Evolutionary conservation across 30 jellyfish, hydroid and myxozoan species (phyloP), one percentile per base, ranked within the genome.

Genomic region (Chrysaora quinquecirrha): DNA sequence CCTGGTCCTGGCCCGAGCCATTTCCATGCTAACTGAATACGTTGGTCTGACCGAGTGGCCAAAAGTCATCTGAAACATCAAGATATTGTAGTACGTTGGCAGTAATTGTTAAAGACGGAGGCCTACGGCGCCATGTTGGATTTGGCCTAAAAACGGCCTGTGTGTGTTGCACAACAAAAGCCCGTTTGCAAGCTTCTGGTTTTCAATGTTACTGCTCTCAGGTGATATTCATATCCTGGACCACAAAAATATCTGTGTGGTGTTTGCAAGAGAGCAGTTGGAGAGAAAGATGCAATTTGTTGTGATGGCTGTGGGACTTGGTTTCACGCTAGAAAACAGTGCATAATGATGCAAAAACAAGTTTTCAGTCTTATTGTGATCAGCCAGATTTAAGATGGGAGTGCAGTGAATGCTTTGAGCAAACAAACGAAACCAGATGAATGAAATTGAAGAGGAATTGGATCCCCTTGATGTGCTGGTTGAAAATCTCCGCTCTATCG

Each of bases 171-270:
- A 43, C 9, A 9, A 43, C 58, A 43, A 43, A 43, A 43, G 58
- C 58, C 58, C 58, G 16, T 43, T 43, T 43, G 58, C 58, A 43
- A 43, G 58, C 58, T 43, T 43, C 58, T 43, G 58, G 9, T 43
- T 43, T 43, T 60, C 32, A 29, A 60, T 60, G 0, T 29, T 60
- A 60, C 73, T 60, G 32, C 32, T 60, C 28, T 60, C 34, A 24
- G 73, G 73, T 19, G 73, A 60, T 29, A 60, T 60, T 60, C 28
- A 60, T 29, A 60, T 60, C 73, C 73, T 0, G 73, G 73, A 1
- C 73, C 73, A 60, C 34, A 11, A 16, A 60, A 60, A 29, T 19
- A 60, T 29, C 73, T 31, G 23, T 60, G 73, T 60, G 73, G 73
- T 1, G 73, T 60, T 60, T 60, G 73, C 34, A 32, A 29, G 34